Conservation (phyloP, 2,113 vertebrate species). For the Hippocampus guttulatus region DNA sequence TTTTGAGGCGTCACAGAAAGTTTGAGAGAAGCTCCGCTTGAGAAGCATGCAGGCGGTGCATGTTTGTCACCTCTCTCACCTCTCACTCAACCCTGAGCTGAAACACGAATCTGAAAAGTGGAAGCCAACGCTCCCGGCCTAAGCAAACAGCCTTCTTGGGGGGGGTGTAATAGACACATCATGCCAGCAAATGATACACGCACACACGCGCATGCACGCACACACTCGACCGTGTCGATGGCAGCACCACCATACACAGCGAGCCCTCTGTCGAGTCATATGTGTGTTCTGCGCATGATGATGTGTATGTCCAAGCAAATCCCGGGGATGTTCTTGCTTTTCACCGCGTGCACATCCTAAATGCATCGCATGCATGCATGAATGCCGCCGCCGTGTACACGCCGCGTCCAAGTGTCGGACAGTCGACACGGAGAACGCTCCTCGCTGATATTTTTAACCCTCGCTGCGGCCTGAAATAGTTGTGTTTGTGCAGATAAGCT, state of each 20-base stretch:
- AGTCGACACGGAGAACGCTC: slow-evolving; percentile 10
- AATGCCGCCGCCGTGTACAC: neutral
- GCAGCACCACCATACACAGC: neutral
- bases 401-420: slow-evolving; percentile 13
- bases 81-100: neutral
- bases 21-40: neutral
- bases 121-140: slow-evolving; percentile 25
- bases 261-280: neutral
- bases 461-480: slow-evolving; percentile 15
- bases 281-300: neutral
- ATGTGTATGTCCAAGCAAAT: neutral
- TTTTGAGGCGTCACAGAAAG: neutral
- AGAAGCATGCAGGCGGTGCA: neutral
- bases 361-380: neutral
- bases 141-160: slow-evolving; percentile 2
- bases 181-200: too few species aligned
- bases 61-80: slow-evolving; percentile 10
- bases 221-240: neutral
- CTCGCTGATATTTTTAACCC: slow-evolving; percentile 10
- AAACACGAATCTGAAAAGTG: slow-evolving; percentile 26
- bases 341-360: neutral
- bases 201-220: neutral
- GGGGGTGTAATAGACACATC: too few species aligned
- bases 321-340: slow-evolving; percentile 1
- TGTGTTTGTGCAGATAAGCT: slow-evolving; percentile 15